phyloP scores from a whole-genome alignment of 2,797 vertebrate species.

The Peromyscus melanophrys region DNA sequence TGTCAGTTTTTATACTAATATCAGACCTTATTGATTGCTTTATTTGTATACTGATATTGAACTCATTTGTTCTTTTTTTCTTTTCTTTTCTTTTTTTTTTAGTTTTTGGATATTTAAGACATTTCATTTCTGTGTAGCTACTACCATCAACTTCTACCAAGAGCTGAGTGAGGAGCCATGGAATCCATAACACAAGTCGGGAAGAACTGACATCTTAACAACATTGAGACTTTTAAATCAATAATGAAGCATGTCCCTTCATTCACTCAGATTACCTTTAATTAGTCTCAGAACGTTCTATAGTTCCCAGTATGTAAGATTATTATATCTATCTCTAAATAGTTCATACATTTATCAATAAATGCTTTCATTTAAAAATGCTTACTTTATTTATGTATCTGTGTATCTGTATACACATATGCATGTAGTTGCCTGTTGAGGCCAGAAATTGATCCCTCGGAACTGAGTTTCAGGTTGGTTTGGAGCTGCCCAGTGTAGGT shows the following conservation, averaged over 20 bases:
- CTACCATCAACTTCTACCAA: neutral
- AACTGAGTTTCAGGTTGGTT: neutral
- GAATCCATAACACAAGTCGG: neutral
- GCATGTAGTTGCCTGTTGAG: neutral
- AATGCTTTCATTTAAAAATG: neutral
- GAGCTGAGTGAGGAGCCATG: neutral
- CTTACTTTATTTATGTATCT: neutral
- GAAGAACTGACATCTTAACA: neutral
- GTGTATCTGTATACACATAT: neutral
- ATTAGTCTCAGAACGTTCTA: slow-evolving; percentile 5
- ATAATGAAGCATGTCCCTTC: neutral
- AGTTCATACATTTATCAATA: neutral
- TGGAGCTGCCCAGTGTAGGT: neutral
- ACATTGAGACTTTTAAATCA: neutral
- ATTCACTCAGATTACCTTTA: slow-evolving; percentile 10
- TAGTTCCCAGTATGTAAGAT: neutral
- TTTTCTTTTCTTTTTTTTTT: neutral
- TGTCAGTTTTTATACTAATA: slow-evolving; percentile 29
- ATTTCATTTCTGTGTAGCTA: slow-evolving; percentile 9
- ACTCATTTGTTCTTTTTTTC: neutral
- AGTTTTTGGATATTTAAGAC: neutral
- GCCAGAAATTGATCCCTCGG: neutral
- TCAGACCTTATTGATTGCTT: neutral
- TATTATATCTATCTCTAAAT: neutral
- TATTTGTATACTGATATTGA: neutral